Percentiles rank a stretch among this genome's conserved stretches.
Conservation (phyloP, 2,797 vertebrate species). For the Chelidonichthys spinosus region DNA sequence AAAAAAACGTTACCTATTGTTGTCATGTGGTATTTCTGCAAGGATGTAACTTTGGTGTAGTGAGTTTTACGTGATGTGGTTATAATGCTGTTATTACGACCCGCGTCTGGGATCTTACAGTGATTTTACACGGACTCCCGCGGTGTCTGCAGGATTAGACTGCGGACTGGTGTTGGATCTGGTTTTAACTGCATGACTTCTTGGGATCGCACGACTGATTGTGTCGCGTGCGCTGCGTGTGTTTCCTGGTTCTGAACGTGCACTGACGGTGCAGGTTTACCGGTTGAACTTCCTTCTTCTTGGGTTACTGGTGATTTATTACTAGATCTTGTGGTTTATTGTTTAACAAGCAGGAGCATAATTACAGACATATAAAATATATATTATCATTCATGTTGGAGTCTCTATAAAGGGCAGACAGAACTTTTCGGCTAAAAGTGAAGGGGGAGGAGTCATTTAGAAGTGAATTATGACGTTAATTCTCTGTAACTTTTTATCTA, state of each 20-base stretch:
- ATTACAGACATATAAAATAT: no score
- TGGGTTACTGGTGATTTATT: neutral
- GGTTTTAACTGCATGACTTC: neutral
- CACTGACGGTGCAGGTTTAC: neutral
- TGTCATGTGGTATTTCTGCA: neutral
- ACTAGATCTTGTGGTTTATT: neutral
- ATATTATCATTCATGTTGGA: neutral
- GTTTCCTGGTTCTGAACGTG: constrained; percentile 41
- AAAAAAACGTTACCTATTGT: neutral
- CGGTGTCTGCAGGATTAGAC: neutral
- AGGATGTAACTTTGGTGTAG: no score
- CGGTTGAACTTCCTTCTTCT: neutral
- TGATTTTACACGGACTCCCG: neutral
- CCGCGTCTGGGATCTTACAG: neutral
- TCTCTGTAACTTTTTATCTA: no score
- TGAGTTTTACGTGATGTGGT: neutral
- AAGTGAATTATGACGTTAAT: neutral
- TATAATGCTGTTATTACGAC: neutral
- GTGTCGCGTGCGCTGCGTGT: neutral
- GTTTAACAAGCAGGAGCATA: neutral
- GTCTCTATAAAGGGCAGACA: neutral
- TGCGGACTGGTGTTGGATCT: neutral
- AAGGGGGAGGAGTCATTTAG: constrained; percentile 20
- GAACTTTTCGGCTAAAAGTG: neutral
- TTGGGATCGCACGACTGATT: neutral